Evolutionary conservation across 64 coral and sea anemone species (phyloP).

Genomic region (Stichodactyla helianthus): DNA sequence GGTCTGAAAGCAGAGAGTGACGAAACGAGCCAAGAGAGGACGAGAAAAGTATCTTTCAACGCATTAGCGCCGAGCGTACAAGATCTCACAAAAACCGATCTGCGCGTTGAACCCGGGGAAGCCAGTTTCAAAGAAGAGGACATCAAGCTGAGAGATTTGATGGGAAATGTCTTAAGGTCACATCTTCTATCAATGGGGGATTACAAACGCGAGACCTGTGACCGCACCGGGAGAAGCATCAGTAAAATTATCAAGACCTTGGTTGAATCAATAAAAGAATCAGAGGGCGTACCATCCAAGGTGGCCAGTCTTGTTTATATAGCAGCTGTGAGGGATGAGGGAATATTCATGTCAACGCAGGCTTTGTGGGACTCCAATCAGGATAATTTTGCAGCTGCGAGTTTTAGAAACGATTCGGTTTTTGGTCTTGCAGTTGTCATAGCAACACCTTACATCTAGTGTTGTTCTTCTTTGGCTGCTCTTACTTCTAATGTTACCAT

Average conservation of each 20-base stretch:
- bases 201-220: conserved; percentile 69
- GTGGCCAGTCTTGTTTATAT: conserved; percentile 82
- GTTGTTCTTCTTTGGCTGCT: not conserved
- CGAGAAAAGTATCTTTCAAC: conserved; percentile 21
- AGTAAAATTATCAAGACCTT: conserved; percentile 73
- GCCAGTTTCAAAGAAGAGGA: conserved; percentile 86
- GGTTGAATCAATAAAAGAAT: conserved; percentile 73
- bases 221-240: conserved; percentile 72
- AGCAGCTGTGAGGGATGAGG: conserved; percentile 71
- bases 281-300: conserved; percentile 55
- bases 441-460: conserved; percentile 30
- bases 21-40: conserved; percentile 3
- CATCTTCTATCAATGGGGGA: conserved; percentile 70
- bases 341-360: conserved; percentile 81
- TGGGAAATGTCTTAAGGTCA: conserved; percentile 64
- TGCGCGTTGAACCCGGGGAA: conserved; percentile 21
- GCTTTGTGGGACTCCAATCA: conserved; percentile 82
- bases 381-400: conserved; percentile 85
- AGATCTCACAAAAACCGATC: not conserved
- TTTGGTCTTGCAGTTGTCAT: conserved; percentile 67
- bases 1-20: not conserved
- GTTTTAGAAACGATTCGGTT: conserved; percentile 75
- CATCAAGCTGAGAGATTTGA: conserved; percentile 77
- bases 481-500: not conserved
- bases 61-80: conserved; percentile 17